Base-by-base conservation (phyloP, 2,797 vertebrate genomes). In the Syngnathus acus region DNA sequence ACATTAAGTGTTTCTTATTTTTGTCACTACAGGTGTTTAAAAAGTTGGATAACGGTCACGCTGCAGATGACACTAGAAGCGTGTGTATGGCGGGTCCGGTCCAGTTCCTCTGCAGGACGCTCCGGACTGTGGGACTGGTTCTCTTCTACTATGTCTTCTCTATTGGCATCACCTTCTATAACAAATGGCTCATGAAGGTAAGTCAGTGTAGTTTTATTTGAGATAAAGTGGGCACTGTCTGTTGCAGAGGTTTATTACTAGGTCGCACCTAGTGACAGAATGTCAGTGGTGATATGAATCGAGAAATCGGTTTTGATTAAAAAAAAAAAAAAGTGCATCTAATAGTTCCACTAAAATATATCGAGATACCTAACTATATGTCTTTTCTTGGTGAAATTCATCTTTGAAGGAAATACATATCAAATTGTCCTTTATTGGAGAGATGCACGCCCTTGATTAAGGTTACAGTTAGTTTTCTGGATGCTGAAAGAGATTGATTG, bases 131-230 rank as follows among this genome's bases (percentile, higher is more conserved):
- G 40, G 91, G 90, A 61, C 88, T 96, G 63, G 92, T 96, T 51
- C 90, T 95, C 4, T 89, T 94, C 23, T 96, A 95, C 73, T 96
- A 95, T 76, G 82, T 86, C 73, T 97, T 97, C 89, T 98, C 95
- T 37, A 96, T 97, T 21, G 94, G 95, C 67, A 95, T 97, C 89
- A 95, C 95, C 37, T 96, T 96, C 91, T 98, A 97, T 83, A 98
- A 95, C 92, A 97, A 98, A 82, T 95, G 95, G 96, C 90, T 97
- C 9, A 94, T 95, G 76, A 93, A 93, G 92, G 94, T 94, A 80
- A 70, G 74, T 57, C 3, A 10, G 50, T 21, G 2, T 2, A 13
- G 8, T 17, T 6, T 32, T n/a, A 9, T 63, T 32, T 45, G 39
- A 9, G 7, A 42, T 26, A 57, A 37, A 26, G 21, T 23, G 21